These are phyloP conservation scores for Aspidoscelis tigris DNA, from an alignment of 2,113 vertebrate species.

Conservation along the genomic window DNA sequence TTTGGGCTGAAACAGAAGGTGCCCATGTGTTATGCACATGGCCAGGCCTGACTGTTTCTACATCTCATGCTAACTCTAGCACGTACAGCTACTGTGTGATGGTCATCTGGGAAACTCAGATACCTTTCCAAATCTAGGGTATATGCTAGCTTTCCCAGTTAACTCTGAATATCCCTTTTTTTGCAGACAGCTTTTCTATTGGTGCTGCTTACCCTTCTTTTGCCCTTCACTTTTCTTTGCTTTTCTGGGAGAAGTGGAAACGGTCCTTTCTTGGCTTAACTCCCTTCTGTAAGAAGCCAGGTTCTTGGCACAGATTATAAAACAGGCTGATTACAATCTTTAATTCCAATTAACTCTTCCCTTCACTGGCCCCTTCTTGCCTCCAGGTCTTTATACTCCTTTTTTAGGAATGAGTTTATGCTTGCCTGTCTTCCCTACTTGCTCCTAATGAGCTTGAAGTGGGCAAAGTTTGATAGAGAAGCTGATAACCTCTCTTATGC, in stretches of 20 bases:
- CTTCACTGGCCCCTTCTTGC: slow-evolving; percentile 70
- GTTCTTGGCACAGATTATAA: slow-evolving; percentile 54
- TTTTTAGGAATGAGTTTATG: slow-evolving; percentile 61
- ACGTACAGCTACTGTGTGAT: no score
- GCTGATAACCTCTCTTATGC: slow-evolving; percentile 64
- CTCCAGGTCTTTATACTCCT: slow-evolving; percentile 57
- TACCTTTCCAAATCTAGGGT: no score
- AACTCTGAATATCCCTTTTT: neutral
- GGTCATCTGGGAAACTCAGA: no score
- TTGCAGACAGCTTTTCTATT: neutral
- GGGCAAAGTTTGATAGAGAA: slow-evolving; percentile 63
- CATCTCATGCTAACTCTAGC: no score
- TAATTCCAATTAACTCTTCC: slow-evolving; percentile 66
- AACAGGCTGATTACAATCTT: slow-evolving; percentile 65
- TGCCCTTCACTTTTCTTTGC: neutral
- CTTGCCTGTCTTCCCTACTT: slow-evolving; percentile 45
- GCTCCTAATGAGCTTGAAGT: slow-evolving; percentile 56
- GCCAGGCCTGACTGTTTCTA: no score
- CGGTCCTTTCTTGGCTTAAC: slow-evolving; percentile 31
- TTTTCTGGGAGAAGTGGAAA: slow-evolving; percentile 15
- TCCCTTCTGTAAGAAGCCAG: slow-evolving; percentile 46
- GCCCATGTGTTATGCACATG: no score
- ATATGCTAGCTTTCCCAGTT: neutral
- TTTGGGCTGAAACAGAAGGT: no score
- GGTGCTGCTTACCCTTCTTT: neutral